Conservation (phyloP, 92 coral and sea anemone species). For the Chrysogorgia sp. region DNA sequence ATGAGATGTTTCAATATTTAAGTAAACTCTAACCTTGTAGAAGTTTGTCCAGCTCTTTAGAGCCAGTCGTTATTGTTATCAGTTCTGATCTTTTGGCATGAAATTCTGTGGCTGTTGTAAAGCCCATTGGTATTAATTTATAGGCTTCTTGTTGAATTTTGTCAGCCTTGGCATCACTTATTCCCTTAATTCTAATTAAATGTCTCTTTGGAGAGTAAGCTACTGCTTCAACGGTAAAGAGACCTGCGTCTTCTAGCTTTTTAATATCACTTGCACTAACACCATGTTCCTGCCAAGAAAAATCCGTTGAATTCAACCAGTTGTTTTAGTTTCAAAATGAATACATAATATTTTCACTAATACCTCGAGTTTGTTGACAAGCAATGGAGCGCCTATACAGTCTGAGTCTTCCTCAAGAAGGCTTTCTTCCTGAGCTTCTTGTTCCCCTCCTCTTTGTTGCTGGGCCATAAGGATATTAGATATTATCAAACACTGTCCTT, state of each 20-base stretch:
- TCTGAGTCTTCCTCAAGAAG: constrained; percentile 58
- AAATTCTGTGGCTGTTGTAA: constrained; percentile 98
- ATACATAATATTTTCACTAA: not conserved
- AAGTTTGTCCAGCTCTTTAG: constrained; percentile 94
- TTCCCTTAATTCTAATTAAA: constrained; percentile 85
- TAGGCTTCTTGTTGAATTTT: constrained; percentile 94
- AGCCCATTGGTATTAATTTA: constrained; percentile 98
- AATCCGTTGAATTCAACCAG: not conserved
- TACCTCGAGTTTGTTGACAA: constrained; percentile 86
- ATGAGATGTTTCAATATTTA: not conserved
- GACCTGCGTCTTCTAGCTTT: constrained; percentile 94
- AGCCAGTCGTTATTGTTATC: constrained; percentile 91
- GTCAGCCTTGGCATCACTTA: constrained; percentile 99
- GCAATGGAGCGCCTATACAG: constrained; percentile 64
- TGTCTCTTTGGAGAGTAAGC: constrained; percentile 93
- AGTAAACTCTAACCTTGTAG: constrained; percentile 74
- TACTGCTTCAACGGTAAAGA: constrained; percentile 83
- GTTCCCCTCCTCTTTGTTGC: constrained; percentile 73
- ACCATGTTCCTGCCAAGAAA: constrained; percentile 74
- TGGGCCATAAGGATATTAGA: constrained; percentile 56
- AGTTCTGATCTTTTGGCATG: constrained; percentile 93
- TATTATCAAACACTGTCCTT: not conserved
- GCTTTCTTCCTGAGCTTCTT: constrained; percentile 67
- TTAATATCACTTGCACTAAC: constrained; percentile 93
- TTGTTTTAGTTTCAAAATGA: not conserved